Evolutionary conservation across 2,113 vertebrate genomes (phyloP).

Genomic region (Otolemur garnettii): DNA sequence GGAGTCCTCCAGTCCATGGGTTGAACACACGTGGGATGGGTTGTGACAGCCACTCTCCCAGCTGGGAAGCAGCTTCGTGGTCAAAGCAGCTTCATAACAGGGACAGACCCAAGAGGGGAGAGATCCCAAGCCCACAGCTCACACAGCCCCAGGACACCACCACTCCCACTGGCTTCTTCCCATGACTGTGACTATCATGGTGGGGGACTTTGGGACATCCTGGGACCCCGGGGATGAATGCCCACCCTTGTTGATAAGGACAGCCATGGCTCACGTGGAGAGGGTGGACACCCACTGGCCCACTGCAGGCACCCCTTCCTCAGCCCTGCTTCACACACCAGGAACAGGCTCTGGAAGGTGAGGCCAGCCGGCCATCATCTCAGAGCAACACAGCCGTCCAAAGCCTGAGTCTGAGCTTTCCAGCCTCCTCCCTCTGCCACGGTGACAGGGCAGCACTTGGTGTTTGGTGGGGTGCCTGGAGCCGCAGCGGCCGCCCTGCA

Average conservation of each 20-base stretch:
- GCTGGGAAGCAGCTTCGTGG: not conserved
- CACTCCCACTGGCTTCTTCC: not conserved
- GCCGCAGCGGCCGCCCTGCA: not conserved
- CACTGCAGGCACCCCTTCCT: fast-evolving
- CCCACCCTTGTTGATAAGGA: fast-evolving
- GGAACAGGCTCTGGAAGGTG: not conserved
- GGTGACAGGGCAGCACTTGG: no score
- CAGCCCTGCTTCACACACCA: no score
- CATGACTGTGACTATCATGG: not conserved
- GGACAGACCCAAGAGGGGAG: not conserved
- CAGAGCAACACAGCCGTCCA: no score
- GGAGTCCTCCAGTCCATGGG: not conserved
- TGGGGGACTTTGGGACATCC: not conserved
- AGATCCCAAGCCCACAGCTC: not conserved
- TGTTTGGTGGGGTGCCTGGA: fast-evolving
- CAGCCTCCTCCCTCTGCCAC: fast-evolving
- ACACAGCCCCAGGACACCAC: not conserved
- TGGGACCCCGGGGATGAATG: not conserved
- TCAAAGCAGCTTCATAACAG: not conserved
- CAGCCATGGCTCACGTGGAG: not conserved
- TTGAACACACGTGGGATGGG: fast-evolving
- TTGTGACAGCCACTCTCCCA: not conserved
- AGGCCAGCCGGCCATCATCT: fast-evolving
- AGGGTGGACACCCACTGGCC: fast-evolving
- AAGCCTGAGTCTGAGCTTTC: not conserved